Base-by-base conservation (phyloP, 2,888 invertebrate species). In the Nymphalis c-album region DNA sequence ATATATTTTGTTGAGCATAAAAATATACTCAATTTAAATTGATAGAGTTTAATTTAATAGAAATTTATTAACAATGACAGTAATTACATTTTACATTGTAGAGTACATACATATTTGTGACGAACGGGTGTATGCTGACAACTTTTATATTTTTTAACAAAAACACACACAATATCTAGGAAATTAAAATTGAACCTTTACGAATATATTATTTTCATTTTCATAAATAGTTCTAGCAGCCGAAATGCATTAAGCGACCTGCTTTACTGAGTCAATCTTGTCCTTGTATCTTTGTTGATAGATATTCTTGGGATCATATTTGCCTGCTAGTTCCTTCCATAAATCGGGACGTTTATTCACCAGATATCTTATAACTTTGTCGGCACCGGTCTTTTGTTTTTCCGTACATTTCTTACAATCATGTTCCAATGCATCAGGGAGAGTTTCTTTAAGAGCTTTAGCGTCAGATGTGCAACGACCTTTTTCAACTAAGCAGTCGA, bases 351-450 rank as follows among this genome's bases (percentile, higher is more conserved):
- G 95, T 70, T 95, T 94, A 75, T 96, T 94, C 48, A 95, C 94
- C 68, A 97, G 87, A 81, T 90, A 94, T 53, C 92, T 93, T 69
- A 96, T 93, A 0, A 96, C 95, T 82, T 95, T 95, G 75, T 95
- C 95, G 64, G 95, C 85, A 0, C 86, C 80, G 1, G 73, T 67
- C 71, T 90, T 91, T 69, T 93, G 92, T 93, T 93, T 94, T 85
- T 93, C 73, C 83, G 94, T 66, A 22, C 65, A 66, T 47, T 66
- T 66, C 20, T 22, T 66, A 79, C 96, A 96, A 73, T 94, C 94
- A 55, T 94, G 95, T 73, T 92, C 87, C 64, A 96, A 94, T 0
- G 96, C 96, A 73, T 96, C 96, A 0, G 96, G 96, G 2, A 96
- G 88, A 1, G 93, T 86, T 71, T 92, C 91, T 68, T 92, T 92